Evolutionary conservation across 1,140 invertebrate species (phyloP), one percentile per base, ranked within the genome.

Genomic region (Dreissena rostriformis): DNA sequence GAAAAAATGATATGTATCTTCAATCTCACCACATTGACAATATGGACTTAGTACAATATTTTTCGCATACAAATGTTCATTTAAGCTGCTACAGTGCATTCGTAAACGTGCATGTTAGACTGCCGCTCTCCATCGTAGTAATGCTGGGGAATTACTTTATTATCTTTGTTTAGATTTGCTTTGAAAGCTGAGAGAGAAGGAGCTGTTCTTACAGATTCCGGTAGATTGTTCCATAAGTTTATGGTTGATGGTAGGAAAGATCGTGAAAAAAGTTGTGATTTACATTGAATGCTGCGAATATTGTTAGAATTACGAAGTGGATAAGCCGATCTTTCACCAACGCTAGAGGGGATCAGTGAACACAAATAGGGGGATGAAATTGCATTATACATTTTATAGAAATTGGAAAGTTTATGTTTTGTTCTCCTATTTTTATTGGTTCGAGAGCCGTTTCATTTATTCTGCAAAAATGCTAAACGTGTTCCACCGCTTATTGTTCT

Each of bases 401-500:
- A 68, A 24, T 28, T 14, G 24, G 67, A 74, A 39, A 78, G 24
- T 51, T 78, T 82, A 65, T 79, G 81, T 19, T 79, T 65, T n/a
- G 8, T 29, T 52, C 76, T 57, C 67, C 76, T 51, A 0, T 28
- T 24, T 2, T n/a, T 61, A 86, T 49, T 2, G 85, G 17, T 55
- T 75, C 49, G 67, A 67, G 70, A 11, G 73, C 55, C 0, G 68
- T 57, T 19, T 86, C 75, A 2, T 28, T 29, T 26, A 26, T 49
- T 52, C 10, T 70, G 5, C 22, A 71, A 24, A 26, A 22, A 63
- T 22, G 28, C 28, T 5, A 52, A 52, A 49, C 74, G 72, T 12
- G 76, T 52, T 17, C 74, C 80, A 10, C 79, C 85, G 5, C 80
- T 83, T 8, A 83, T 67, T 28, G 73, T 74, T 19, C 70, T 57